These are phyloP conservation scores for Rattus norvegicus DNA, from an alignment of 2,113 vertebrate species.

Conservation along the genomic window DNA sequence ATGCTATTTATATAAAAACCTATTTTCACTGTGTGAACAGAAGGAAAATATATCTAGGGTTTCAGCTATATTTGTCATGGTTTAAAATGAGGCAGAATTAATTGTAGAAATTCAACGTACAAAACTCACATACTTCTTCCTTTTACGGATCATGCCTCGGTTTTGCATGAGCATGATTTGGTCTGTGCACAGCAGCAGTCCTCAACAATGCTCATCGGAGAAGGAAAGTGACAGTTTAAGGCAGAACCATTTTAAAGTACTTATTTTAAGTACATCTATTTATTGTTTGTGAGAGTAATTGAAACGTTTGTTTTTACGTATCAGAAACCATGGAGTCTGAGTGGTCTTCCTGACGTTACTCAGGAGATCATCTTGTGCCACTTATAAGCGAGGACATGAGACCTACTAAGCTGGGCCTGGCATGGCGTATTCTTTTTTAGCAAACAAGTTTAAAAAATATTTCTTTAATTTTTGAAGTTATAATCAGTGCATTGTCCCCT, in stretches of 20 bases:
- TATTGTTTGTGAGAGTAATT: constrained; percentile 48
- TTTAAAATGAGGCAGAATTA: constrained; percentile 14
- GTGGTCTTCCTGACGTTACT: not conserved
- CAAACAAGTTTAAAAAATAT: not conserved
- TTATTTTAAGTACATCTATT: constrained; percentile 48
- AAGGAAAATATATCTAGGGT: not conserved
- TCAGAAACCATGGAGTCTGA: constrained; percentile 18
- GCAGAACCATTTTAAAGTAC: not conserved
- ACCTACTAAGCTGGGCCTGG: no score
- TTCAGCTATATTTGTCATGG: not conserved
- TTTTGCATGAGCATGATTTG: constrained; percentile 36
- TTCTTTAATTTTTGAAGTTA: not conserved
- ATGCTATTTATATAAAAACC: constrained; percentile 6
- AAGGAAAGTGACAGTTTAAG: constrained; percentile 20
- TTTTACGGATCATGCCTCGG: not conserved
- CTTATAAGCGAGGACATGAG: not conserved
- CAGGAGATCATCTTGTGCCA: not conserved
- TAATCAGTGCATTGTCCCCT: not conserved
- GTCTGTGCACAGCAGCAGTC: not conserved
- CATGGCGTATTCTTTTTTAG: not conserved
- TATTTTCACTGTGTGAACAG: constrained; percentile 43
- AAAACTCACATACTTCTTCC: not conserved
- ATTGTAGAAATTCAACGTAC: constrained; percentile 6
- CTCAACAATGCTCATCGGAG: not conserved
- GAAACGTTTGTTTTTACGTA: not conserved